Evolutionary conservation across 2,888 invertebrate species (phyloP).

Genomic region (Scaeva pyrastri): DNA sequence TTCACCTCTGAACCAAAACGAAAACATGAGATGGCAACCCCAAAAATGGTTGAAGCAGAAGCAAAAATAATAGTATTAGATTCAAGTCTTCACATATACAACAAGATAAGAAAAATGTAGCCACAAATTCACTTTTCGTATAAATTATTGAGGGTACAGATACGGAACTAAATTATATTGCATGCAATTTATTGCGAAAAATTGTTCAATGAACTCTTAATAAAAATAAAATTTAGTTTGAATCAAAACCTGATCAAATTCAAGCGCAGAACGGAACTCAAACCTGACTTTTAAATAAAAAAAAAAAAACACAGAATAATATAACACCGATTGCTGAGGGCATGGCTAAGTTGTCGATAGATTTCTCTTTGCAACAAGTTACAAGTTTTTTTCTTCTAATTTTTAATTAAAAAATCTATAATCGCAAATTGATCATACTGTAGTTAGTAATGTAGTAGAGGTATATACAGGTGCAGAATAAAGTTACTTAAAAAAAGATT

Average conservation of each 20-base stretch:
- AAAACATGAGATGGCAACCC: not conserved
- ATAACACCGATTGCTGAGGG: slow-evolving; percentile 11
- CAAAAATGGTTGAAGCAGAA: not conserved
- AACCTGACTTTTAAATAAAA: not conserved
- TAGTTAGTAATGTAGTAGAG: not conserved
- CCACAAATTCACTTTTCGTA: slow-evolving; percentile 27
- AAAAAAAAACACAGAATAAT: slow-evolving; percentile 1
- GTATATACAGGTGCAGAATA: slow-evolving; percentile 18
- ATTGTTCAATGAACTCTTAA: slow-evolving; percentile 71
- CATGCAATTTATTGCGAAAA: slow-evolving; percentile 55
- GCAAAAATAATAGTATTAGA: not conserved
- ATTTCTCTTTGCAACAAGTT: slow-evolving; percentile 50
- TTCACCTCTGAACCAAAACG: not conserved
- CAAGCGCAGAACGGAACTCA: slow-evolving; percentile 61
- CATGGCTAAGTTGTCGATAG: not conserved
- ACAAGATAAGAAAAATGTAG: not conserved
- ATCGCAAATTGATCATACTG: slow-evolving; percentile 7
- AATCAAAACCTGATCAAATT: slow-evolving; percentile 55
- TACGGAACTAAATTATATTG: slow-evolving; percentile 69
- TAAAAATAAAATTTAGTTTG: slow-evolving; percentile 26
- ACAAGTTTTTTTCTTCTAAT: slow-evolving; percentile 16
- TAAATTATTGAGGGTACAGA: slow-evolving; percentile 70
- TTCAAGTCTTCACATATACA: not conserved
- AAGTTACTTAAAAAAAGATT: slow-evolving; percentile 26
- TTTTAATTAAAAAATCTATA: slow-evolving; percentile 53